phyloP scores from a whole-genome alignment of 2,797 vertebrate species.

The Eulemur mongoz region DNA sequence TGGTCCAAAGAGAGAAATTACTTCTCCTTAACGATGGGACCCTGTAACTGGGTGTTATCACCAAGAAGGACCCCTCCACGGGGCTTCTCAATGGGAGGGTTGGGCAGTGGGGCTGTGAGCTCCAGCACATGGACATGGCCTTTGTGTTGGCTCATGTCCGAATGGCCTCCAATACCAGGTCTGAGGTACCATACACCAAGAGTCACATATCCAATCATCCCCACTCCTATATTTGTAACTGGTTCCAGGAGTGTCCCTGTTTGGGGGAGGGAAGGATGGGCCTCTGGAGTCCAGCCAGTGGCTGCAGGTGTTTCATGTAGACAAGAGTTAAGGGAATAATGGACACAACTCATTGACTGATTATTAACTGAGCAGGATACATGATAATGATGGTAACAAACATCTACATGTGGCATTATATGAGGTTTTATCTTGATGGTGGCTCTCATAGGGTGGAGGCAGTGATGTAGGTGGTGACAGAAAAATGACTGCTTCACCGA shows the following conservation, averaged over 20 bases:
- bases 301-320: neutral
- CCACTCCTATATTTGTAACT: neutral
- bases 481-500: constrained; percentile 75
- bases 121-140: constrained; percentile 48
- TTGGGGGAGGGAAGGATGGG: neutral
- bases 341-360: constrained; percentile 59
- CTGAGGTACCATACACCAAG: neutral
- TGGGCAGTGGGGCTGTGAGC: neutral
- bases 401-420: neutral
- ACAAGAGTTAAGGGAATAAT: constrained; percentile 43
- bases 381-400: neutral
- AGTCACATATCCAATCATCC: neutral
- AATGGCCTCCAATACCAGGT: neutral
- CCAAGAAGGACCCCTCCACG: neutral
- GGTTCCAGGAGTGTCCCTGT: neutral
- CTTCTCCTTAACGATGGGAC: constrained; percentile 71
- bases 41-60: neutral
- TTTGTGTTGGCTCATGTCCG: constrained; percentile 49
- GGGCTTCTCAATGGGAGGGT: neutral
- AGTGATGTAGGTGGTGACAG: constrained; percentile 62
- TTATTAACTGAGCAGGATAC: constrained; percentile 49
- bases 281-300: constrained; percentile 23
- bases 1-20: neutral
- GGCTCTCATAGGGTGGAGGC: neutral
- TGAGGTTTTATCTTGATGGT: constrained; percentile 69